A percentile compares a stretch with the other conserved stretches of the same genome.
Evolutionary conservation across 2,113 vertebrate genomes (phyloP).

Genomic region (Formicarius rufipectus): DNA sequence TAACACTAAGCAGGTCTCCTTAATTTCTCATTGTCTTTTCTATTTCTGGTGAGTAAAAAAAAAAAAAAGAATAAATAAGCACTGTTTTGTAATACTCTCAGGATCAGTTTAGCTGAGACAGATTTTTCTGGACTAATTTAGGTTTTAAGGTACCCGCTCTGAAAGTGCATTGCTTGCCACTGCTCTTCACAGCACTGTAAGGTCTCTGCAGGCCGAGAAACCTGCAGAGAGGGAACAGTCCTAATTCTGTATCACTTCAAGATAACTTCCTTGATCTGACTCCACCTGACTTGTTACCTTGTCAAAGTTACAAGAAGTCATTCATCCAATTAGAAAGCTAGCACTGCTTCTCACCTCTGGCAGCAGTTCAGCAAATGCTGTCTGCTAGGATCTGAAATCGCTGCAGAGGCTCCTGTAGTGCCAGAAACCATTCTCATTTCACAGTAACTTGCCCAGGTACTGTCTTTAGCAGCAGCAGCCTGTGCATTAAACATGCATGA

Average conservation of each 20-base stretch:
- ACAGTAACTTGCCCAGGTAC: not conserved
- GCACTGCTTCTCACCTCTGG: not conserved
- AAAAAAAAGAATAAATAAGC: not conserved
- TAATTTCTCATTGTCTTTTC: not conserved
- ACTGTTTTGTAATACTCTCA: not conserved
- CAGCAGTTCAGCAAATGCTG: not conserved
- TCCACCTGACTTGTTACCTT: not conserved
- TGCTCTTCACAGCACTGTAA: not conserved
- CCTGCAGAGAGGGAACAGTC: not conserved
- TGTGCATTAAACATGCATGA: not conserved
- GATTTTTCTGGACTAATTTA: not conserved
- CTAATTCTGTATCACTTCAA: not conserved
- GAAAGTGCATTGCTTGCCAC: not conserved
- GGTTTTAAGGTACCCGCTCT: not conserved
- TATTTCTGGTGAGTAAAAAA: not conserved
- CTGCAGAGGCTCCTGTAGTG: not conserved
- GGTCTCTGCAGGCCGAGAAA: not conserved
- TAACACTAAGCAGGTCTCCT: not conserved
- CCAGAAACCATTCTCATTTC: not conserved
- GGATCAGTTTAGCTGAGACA: not conserved
- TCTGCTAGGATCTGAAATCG: not conserved
- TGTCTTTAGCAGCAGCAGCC: not conserved
- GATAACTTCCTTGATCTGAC: not conserved
- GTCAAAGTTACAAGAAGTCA: not conserved
- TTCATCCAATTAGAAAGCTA: not conserved